These are phyloP conservation scores for Tinamus major DNA, from an alignment of 2,797 vertebrate genomes.

Conservation along the genomic window DNA sequence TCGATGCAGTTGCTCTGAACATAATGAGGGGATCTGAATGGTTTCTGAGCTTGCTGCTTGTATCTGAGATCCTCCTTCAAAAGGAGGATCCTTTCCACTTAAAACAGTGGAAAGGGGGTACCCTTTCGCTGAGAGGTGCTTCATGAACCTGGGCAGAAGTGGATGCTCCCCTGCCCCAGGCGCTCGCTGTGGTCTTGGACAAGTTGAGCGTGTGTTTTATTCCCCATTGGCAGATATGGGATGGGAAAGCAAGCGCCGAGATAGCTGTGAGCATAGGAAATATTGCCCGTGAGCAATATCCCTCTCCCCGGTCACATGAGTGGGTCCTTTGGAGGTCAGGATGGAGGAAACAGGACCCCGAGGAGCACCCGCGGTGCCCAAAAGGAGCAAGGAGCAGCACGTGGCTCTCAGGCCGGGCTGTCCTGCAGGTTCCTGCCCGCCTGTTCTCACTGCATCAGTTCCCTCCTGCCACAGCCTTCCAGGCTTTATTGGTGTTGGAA, in stretches of 20 bases:
- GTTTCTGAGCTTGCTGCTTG: not conserved
- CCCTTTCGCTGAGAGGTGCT: not conserved
- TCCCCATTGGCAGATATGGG: not conserved
- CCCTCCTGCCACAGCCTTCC: too few relatives aligned
- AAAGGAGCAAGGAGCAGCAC: not conserved
- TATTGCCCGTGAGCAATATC: not conserved
- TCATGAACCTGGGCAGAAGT: not conserved
- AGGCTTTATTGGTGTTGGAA: too few relatives aligned
- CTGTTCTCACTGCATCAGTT: too few relatives aligned
- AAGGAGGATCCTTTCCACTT: not conserved
- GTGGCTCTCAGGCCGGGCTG: not conserved
- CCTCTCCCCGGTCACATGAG: too few relatives aligned
- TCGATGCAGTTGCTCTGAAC: not conserved
- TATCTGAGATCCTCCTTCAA: not conserved
- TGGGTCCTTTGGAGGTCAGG: too few relatives aligned
- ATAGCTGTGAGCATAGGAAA: not conserved
- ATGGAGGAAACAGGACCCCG: too few relatives aligned
- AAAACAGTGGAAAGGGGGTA: not conserved
- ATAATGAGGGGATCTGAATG: not conserved
- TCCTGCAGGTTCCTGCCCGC: not conserved
- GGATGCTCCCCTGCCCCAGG: too few relatives aligned
- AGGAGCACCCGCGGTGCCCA: too few relatives aligned
- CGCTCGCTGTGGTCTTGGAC: not conserved
- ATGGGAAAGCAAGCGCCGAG: not conserved
- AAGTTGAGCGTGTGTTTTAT: not conserved